Percentiles rank a stretch among this genome's conserved stretches.
These are phyloP conservation scores for Ia io DNA, from an alignment of 2,113 vertebrate species.

Conservation along the genomic window DNA sequence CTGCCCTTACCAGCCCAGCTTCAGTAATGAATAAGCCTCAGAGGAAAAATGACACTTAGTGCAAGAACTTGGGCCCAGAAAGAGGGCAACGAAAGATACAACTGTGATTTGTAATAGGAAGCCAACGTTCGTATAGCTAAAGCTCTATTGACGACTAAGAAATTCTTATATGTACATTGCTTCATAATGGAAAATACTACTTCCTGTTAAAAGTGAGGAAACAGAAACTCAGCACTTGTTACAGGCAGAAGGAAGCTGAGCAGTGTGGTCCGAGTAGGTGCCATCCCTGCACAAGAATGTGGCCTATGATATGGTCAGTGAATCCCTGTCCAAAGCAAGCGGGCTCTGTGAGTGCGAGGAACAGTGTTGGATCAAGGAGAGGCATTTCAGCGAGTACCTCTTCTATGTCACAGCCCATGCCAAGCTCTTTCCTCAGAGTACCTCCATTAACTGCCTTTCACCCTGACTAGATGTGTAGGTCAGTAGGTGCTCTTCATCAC, in stretches of 20 bases:
- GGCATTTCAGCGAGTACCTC: rapidly evolving
- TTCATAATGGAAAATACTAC: not conserved
- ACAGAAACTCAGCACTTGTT: not conserved
- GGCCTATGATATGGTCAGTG: not conserved
- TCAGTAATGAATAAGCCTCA: not conserved
- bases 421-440: not conserved
- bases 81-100: not conserved
- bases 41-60: not conserved
- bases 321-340: not conserved
- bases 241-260: not conserved
- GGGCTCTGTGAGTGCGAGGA: not conserved
- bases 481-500: not conserved
- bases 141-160: not conserved
- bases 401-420: too few relatives aligned
- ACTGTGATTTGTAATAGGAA: not conserved
- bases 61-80: not conserved
- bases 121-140: not conserved
- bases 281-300: not conserved
- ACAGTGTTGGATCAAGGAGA: not conserved
- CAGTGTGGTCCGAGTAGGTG: not conserved
- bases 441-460: not conserved
- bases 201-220: not conserved
- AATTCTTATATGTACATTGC: not conserved
- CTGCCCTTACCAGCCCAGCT: not conserved
- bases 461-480: not conserved